Evolutionary conservation across 1,140 invertebrate genomes (phyloP).

Genomic region (Bombus superbus): DNA sequence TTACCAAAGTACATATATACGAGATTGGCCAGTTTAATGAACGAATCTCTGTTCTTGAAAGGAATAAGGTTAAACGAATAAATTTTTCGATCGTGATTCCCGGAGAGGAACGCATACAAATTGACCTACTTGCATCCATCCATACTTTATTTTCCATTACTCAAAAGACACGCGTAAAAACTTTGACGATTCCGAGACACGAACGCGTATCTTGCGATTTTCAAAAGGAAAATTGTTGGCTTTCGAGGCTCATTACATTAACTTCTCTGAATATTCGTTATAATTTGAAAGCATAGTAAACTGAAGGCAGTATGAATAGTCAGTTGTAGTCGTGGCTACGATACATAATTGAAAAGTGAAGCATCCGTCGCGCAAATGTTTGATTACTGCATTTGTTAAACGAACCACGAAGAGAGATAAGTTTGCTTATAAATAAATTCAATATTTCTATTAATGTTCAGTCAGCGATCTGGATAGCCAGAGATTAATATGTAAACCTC

Average conservation of each 20-base stretch:
- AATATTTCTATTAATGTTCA: neutral
- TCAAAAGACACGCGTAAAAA: neutral
- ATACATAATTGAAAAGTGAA: neutral
- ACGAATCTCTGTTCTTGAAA: too few relatives aligned
- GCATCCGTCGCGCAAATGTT: neutral
- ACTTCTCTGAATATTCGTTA: neutral
- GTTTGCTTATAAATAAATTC: neutral
- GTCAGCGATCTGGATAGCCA: neutral
- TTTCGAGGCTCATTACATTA: neutral
- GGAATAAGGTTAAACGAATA: neutral
- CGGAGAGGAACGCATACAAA: neutral
- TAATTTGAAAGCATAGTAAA: neutral
- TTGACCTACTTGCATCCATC: neutral
- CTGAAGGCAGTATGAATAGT: neutral
- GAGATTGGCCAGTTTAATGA: too few relatives aligned
- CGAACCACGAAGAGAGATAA: conserved; percentile 20
- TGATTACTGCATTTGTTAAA: conserved; percentile 2
- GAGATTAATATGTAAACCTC: neutral
- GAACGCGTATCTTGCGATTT: neutral
- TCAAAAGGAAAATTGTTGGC: neutral
- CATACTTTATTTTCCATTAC: neutral
- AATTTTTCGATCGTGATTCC: neutral
- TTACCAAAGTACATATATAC: too few relatives aligned
- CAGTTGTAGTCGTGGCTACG: neutral
- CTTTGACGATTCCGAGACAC: neutral